phyloP scores from a whole-genome alignment of 35 echinoderm and acorn worm species.

The Heliocidaris erythrogramma region DNA sequence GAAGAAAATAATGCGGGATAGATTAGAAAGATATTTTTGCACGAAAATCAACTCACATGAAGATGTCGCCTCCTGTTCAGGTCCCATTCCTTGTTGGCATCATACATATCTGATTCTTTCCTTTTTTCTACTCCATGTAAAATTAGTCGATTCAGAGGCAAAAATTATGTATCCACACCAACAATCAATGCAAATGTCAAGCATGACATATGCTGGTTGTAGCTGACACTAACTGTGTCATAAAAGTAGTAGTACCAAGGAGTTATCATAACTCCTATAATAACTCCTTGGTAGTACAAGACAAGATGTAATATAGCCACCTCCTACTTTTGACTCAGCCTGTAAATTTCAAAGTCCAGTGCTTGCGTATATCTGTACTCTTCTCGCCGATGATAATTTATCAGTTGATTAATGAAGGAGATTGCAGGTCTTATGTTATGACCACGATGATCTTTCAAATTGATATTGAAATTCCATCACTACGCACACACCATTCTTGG shows the following conservation, averaged over 20 bases:
- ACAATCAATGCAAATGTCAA: not conserved
- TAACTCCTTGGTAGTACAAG: too few relatives aligned
- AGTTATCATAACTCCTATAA: too few relatives aligned
- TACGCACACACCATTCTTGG: not conserved
- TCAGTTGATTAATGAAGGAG: not conserved
- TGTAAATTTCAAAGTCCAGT: not conserved
- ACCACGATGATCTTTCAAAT: not conserved
- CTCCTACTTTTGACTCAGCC: not conserved
- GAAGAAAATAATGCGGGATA: too few relatives aligned
- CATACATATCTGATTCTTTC: not conserved
- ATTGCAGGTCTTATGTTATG: not conserved
- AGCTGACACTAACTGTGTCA: not conserved
- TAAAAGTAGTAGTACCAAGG: not conserved
- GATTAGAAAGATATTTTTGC: too few relatives aligned
- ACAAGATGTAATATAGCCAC: not conserved
- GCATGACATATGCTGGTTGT: not conserved
- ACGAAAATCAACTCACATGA: not conserved
- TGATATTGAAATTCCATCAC: not conserved
- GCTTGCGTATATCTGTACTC: not conserved
- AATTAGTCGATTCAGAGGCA: not conserved
- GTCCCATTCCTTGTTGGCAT: not conserved
- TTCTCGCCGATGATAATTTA: not conserved
- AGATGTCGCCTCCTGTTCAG: not conserved
- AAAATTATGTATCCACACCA: not conserved
- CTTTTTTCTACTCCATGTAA: not conserved